Conservation (phyloP, 1,140 invertebrate species). For the Lepidurus arcticus region DNA sequence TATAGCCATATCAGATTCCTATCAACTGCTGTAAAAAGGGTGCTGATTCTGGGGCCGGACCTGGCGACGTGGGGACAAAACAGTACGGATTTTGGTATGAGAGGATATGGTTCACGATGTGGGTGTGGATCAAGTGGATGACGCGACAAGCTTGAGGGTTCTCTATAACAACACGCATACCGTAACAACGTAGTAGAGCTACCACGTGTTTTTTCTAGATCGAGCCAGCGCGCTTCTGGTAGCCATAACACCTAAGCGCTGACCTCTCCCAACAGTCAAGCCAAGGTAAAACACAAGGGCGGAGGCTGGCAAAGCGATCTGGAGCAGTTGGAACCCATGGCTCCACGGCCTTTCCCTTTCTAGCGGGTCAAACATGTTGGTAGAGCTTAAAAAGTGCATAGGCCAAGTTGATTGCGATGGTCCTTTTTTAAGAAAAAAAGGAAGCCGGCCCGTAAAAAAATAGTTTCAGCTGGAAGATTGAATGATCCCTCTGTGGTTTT, state of each 20-base stretch:
- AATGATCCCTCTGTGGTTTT: not conserved
- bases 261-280: not conserved
- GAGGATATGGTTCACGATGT: not conserved
- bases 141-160: not conserved
- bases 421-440: not conserved
- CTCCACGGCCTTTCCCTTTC: slow-evolving; percentile 17
- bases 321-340: slow-evolving; percentile 1
- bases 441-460: not conserved
- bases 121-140: not conserved
- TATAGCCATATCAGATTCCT: not conserved
- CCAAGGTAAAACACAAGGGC: slow-evolving; percentile 21
- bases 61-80: too few species aligned
- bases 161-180: not conserved
- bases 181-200: not conserved
- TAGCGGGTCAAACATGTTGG: not conserved
- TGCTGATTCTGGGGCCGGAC: not conserved
- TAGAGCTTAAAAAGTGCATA: not conserved
- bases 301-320: slow-evolving; percentile 9
- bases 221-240: not conserved
- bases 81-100: too few species aligned
- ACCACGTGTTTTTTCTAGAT: slow-evolving; percentile 15
- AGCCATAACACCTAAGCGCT: not conserved
- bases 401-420: not conserved
- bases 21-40: not conserved
- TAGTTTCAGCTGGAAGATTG: not conserved